These are phyloP conservation scores for Scomber colias DNA, from an alignment of 2,113 vertebrate genomes.

Conservation along the genomic window DNA sequence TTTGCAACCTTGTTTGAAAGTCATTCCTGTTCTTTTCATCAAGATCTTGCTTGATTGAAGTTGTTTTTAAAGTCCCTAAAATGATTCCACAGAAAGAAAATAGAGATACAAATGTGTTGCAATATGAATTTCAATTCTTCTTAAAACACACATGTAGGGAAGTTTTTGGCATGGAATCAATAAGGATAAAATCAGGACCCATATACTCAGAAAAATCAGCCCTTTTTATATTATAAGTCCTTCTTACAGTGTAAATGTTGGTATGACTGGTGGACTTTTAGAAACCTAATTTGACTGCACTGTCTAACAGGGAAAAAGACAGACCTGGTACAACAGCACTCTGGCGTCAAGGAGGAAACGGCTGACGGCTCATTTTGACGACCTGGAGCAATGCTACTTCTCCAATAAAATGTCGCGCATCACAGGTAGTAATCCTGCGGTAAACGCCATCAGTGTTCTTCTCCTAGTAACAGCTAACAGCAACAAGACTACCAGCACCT, in stretches of 20 bases:
- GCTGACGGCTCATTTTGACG: slow-evolving; percentile 97
- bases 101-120: too few species aligned
- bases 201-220: neutral
- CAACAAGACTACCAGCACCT: neutral
- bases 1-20: neutral
- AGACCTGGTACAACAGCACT: slow-evolving; percentile 97
- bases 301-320: slow-evolving; percentile 90
- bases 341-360: slow-evolving; percentile 95
- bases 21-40: neutral
- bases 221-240: neutral
- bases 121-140: too few species aligned
- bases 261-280: too few species aligned
- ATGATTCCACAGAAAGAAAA: too few species aligned
- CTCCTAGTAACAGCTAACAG: neutral
- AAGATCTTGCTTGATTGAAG: neutral
- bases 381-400: slow-evolving; percentile 99
- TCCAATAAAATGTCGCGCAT: slow-evolving; percentile 97
- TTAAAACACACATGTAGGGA: too few species aligned
- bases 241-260: neutral
- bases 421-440: slow-evolving; percentile 86
- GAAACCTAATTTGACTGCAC: neutral
- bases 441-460: neutral
- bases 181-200: neutral
- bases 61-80: neutral
- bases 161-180: neutral